Evolutionary conservation across 2,888 invertebrate species (phyloP).

Genomic region (Nematopogon swammerdamellus): DNA sequence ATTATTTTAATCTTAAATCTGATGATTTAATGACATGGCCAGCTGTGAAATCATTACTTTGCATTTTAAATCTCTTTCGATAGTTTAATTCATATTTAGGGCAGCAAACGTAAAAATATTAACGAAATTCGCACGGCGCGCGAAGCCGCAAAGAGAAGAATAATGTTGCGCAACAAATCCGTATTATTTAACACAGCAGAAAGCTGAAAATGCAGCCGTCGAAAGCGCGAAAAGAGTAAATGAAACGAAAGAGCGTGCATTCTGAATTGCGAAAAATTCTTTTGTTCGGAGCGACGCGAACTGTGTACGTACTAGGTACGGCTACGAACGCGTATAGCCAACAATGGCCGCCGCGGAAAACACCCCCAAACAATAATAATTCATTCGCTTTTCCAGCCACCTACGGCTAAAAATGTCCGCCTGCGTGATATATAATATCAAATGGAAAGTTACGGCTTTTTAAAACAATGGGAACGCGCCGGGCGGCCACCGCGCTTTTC

Average conservation of each 20-base stretch:
- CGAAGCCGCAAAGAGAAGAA: neutral
- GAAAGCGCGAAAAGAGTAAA: constrained; percentile 51
- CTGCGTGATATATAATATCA: constrained; percentile 48
- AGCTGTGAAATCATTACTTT: too few species aligned
- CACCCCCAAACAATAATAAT: constrained; percentile 55
- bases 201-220: constrained; percentile 48
- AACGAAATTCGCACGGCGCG: too few species aligned
- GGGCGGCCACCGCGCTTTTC: constrained; percentile 14
- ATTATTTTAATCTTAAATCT: too few species aligned
- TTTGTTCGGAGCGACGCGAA: constrained; percentile 29
- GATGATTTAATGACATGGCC: too few species aligned
- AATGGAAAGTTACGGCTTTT: constrained; percentile 50
- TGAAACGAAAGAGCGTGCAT: constrained; percentile 51
- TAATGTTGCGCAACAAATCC: constrained; percentile 30
- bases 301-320: neutral
- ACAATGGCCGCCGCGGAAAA: constrained; percentile 35
- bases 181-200: constrained; percentile 46
- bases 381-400: constrained; percentile 54
- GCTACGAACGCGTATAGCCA: constrained; percentile 19
- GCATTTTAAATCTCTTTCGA: too few species aligned
- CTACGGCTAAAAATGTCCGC: constrained; percentile 57
- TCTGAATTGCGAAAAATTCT: constrained; percentile 52
- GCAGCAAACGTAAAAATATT: too few species aligned
- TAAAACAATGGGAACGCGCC: constrained; percentile 45
- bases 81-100: too few species aligned